phyloP scores from a whole-genome alignment of 2,113 vertebrate genomes.

The Datnioides undecimradiatus region DNA sequence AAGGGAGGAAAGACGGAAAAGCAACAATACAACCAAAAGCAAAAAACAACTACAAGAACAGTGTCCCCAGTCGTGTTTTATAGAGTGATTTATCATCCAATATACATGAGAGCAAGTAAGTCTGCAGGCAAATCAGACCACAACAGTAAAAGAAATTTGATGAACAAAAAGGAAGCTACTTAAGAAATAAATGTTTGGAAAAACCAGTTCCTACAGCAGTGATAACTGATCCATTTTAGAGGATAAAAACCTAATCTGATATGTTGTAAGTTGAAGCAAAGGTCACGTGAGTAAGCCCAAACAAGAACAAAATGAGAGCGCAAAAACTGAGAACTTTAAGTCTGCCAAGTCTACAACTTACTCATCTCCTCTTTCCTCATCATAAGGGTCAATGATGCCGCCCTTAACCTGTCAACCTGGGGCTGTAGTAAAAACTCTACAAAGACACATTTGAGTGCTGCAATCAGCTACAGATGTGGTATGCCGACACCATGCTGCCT shows the following conservation, averaged over 20 bases:
- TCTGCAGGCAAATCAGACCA: neutral
- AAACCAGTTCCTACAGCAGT: neutral
- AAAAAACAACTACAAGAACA: neutral
- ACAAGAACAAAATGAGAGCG: slow-evolving; percentile 12
- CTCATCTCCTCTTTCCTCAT: slow-evolving; percentile 2
- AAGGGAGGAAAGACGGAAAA: neutral
- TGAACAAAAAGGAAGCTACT: neutral
- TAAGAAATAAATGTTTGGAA: neutral
- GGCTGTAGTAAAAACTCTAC: slow-evolving; percentile 24
- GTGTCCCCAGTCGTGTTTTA: neutral
- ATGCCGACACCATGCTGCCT: slow-evolving; percentile 15
- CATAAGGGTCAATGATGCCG: slow-evolving; percentile 17
- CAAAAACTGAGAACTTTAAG: neutral
- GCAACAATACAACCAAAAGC: neutral
- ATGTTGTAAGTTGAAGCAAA: slow-evolving; percentile 14
- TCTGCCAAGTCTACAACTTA: slow-evolving; percentile 1
- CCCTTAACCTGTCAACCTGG: slow-evolving; percentile 53
- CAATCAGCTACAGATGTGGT: slow-evolving; percentile 12
- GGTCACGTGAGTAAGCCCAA: neutral
- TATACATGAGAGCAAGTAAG: neutral
- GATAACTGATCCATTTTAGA: neutral
- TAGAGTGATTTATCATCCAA: neutral
- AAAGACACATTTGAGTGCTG: slow-evolving; percentile 31
- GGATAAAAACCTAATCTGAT: neutral
- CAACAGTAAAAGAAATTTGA: neutral